phyloP scores from a whole-genome alignment of 2,113 vertebrate genomes.

The Ploceus nigricollis region DNA sequence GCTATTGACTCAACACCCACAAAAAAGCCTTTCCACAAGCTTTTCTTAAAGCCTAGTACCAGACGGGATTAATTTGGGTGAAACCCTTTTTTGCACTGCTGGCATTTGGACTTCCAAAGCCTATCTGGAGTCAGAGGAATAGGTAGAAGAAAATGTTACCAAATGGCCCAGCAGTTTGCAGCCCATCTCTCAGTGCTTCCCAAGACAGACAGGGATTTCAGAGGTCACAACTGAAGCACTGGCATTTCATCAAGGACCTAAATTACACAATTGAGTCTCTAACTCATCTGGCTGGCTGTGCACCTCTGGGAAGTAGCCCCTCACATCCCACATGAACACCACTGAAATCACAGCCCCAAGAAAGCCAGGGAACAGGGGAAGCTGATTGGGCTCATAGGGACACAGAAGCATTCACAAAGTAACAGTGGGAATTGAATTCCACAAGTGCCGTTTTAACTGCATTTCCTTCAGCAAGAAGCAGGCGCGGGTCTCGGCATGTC shows the following conservation, averaged over 20 bases:
- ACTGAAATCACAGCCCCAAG: background rate
- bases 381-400: fast-evolving
- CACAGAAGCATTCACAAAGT: background rate
- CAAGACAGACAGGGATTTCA: background rate
- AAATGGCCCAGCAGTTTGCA: too few species aligned
- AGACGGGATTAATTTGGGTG: background rate
- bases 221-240: background rate
- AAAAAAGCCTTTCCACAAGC: background rate
- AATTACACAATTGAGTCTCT: background rate
- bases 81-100: background rate
- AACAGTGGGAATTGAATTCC: background rate
- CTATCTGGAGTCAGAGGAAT: fast-evolving
- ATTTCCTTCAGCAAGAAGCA: background rate
- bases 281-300: fast-evolving
- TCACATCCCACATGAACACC: fast-evolving
- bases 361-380: background rate
- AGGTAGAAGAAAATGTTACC: background rate
- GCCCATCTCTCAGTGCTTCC: background rate
- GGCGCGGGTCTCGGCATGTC: background rate
- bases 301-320: background rate
- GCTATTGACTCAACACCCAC: background rate
- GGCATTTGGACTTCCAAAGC: background rate
- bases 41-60: background rate
- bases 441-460: background rate
- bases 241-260: background rate